Evolutionary conservation across 2,888 invertebrate genomes (phyloP), one percentile per base, ranked within the genome.

Genomic region (Tenthredo scrophulariae): DNA sequence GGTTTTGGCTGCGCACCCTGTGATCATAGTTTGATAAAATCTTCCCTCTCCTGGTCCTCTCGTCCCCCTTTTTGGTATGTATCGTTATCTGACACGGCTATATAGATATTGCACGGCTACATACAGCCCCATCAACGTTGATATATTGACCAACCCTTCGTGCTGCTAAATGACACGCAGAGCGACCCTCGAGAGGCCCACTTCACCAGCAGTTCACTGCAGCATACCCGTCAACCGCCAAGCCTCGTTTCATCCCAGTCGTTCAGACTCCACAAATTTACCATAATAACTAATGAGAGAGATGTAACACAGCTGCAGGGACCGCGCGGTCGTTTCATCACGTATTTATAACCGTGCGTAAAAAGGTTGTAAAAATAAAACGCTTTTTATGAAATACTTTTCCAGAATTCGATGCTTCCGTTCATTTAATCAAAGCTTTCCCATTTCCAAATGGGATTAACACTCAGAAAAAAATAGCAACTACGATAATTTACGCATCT

Each of bases 81-180:
- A 80, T 58, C 80, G 80, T 80, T 80, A 80, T 80, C 80, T 62
- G 40, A 62, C 58, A 62, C 50, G 80, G 13, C 62, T 58, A 40
- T 80, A 80, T 37, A 40, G 33, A 37, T 75, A 79, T 62, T 37
- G n/a, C 22, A 22, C 22, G 62, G 15, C n/a, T 10, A 58, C 62
- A 40, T 62, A 40, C 22, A 15, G 2, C 80, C 80, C 37, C 80
- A 62, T 80, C 80, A 50, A 62, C n/a, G 80, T 80, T 80, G 80
- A 80, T 80, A 80, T 80, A 80, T 80, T 80, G 80, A 80, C 80
- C 62, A 62, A 80, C 80, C 80, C 80, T 80, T 40, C 33, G 62
- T 40, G 62, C 40, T 26, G 37, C 62, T 40, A 80, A 80, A 80
- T 80, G 80, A 80, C 80, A 80, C 80, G 80, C 80, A 29, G 62